These are phyloP conservation scores for Zaprionus davidi DNA, from an alignment of 1,140 invertebrate genomes.

Conservation along the genomic window DNA sequence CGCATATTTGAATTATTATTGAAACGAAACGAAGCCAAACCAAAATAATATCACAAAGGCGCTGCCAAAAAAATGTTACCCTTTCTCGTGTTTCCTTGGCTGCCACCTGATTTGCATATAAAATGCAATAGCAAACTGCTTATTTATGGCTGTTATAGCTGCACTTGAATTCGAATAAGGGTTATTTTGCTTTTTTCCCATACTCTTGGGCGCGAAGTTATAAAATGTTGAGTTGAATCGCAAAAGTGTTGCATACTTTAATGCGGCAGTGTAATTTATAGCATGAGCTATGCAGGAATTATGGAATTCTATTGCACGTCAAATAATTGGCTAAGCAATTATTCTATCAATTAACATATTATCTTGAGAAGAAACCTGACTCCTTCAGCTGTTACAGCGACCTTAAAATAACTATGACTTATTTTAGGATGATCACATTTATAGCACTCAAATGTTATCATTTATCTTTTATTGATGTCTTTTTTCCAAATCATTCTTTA, in stretches of 20 bases:
- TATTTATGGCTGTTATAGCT: conserved; percentile 53
- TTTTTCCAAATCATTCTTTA: too few species aligned
- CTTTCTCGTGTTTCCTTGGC: background rate
- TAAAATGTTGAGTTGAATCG: background rate
- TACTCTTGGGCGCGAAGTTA: conserved; percentile 11
- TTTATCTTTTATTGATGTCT: too few species aligned
- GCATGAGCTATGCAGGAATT: background rate
- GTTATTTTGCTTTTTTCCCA: conserved; percentile 4
- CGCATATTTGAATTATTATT: conserved; percentile 73
- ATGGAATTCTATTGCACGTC: background rate
- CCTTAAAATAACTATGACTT: too few species aligned
- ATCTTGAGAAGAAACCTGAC: too few species aligned
- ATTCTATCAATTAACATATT: too few species aligned
- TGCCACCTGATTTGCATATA: conserved; percentile 71
- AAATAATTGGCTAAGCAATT: too few species aligned
- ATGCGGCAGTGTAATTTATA: background rate
- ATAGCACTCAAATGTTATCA: too few species aligned
- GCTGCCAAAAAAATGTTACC: conserved; percentile 15
- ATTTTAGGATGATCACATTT: too few species aligned
- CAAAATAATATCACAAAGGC: conserved; percentile 50
- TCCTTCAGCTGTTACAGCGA: too few species aligned
- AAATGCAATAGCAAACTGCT: conserved; percentile 65
- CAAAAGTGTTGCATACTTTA: conserved; percentile 33
- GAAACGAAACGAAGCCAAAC: conserved; percentile 39
- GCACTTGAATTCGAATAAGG: conserved; percentile 7